Percentiles rank a stretch among this genome's conserved stretches.
Evolutionary conservation across 2,888 invertebrate species (phyloP).

Genomic region (Heteromurus nitidus): DNA sequence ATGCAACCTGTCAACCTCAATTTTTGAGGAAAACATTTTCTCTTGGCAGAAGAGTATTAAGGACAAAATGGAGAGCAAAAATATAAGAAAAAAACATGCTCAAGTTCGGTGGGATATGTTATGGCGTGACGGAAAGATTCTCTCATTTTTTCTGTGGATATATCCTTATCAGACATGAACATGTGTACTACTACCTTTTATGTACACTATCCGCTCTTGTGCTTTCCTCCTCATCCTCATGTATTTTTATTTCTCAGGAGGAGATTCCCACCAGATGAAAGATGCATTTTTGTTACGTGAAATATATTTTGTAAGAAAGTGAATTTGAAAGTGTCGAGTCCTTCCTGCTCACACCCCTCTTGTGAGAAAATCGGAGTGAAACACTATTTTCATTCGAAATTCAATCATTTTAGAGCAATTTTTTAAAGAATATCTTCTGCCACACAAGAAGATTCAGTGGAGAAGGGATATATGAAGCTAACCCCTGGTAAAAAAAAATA

Average conservation of each 20-base stretch:
- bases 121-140: background rate
- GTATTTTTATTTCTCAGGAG: conserved; percentile 53
- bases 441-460: too few relatives aligned
- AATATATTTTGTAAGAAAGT: conserved; percentile 30
- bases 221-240: too few relatives aligned
- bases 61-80: too few relatives aligned
- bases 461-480: background rate
- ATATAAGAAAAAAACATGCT: too few relatives aligned
- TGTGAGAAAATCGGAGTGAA: background rate
- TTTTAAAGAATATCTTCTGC: too few relatives aligned
- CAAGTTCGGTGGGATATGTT: too few relatives aligned
- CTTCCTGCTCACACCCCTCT: background rate
- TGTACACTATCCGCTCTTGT: conserved; percentile 2
- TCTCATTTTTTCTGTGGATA: conserved; percentile 11
- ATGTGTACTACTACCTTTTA: conserved; percentile 13
- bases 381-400: conserved; percentile 34
- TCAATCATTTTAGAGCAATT: conserved; percentile 26
- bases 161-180: conserved; percentile 11
- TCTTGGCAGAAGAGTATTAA: too few relatives aligned
- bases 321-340: conserved; percentile 22
- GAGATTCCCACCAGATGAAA: conserved; percentile 42
- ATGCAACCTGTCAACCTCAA: conserved; percentile 58
- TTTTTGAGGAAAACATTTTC: conserved; percentile 56
- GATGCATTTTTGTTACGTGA: conserved; percentile 23
- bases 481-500: background rate